A percentile compares a stretch with the other conserved stretches of the same genome.
Conservation (phyloP, 2,888 invertebrate species). For the Diogma glabrata region DNA sequence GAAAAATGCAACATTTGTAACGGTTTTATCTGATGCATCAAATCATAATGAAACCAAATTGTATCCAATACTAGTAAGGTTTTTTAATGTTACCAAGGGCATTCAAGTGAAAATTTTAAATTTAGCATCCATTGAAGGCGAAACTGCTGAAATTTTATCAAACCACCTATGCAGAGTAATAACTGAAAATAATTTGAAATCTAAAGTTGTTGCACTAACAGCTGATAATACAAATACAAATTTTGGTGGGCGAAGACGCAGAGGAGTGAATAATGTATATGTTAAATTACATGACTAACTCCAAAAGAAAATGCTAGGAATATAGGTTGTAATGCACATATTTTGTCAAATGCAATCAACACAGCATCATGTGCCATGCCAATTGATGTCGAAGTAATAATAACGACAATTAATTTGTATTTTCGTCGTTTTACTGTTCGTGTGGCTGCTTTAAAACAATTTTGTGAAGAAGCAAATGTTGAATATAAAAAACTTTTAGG, state of each 20-base stretch:
- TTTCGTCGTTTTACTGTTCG: slow-evolving; percentile 18
- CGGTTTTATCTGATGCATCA: slow-evolving; percentile 16
- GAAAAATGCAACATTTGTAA: slow-evolving; percentile 9
- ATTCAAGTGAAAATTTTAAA: slow-evolving; percentile 2
- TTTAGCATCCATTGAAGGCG: neutral
- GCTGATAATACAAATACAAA: slow-evolving; percentile 22
- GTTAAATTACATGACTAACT: slow-evolving; percentile 17
- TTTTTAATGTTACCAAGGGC: neutral
- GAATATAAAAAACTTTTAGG: slow-evolving; percentile 22
- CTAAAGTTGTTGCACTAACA: slow-evolving; percentile 18
- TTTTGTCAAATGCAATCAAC: slow-evolving; percentile 7
- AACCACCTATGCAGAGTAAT: slow-evolving; percentile 16
- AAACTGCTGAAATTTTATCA: slow-evolving; percentile 5
- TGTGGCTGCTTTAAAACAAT: slow-evolving; percentile 18
- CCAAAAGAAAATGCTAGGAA: slow-evolving; percentile 18
- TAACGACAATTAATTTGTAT: slow-evolving; percentile 19
- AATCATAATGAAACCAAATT: slow-evolving; percentile 20
- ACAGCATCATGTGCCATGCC: slow-evolving; percentile 19
- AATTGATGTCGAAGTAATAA: slow-evolving; percentile 18
- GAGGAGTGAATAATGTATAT: slow-evolving; percentile 20
- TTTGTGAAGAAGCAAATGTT: slow-evolving; percentile 20
- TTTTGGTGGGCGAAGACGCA: slow-evolving; percentile 19
- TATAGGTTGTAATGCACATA: slow-evolving; percentile 23
- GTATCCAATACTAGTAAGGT: slow-evolving; percentile 16
- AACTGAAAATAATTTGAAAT: slow-evolving; percentile 18